Evolutionary conservation across 2,113 vertebrate species (phyloP), one percentile per base, ranked within the genome.

Genomic region (Acanthisitta chloris): DNA sequence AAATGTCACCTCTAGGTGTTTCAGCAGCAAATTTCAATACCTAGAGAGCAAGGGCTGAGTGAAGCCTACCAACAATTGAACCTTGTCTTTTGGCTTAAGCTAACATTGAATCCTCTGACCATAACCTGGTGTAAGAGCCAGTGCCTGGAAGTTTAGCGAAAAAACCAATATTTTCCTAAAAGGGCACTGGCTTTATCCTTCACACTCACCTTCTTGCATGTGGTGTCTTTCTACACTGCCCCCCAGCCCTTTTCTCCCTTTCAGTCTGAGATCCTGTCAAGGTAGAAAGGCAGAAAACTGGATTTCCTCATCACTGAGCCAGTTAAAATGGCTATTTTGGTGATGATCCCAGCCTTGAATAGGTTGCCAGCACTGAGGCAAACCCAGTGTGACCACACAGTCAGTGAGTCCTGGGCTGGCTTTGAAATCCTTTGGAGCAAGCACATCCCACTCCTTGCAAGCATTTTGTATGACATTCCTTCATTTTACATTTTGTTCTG

Each of bases 401-500:
- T 55, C 81, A 92, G 84, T 18, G 46, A 83, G 79, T 55, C 46
- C 81, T 70, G 85, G 25, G 46, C 79, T 81, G 67, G 87, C 55
- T 94, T 61, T 86, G 84, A 90, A 96, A 85, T 4, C 17, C 36
- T 59, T 74, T 58, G 74, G 71, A 96, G 72, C 48, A 89, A 96
- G 79, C 26, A 88, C 59, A 90, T 87, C 94, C 85, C 83, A 71
- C 78, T 94, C 74, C 88, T 92, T 49, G 78, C 78, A 86, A 95
- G 85, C 10, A 0, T 84, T 93, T 94, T 12, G 2, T 67, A 84
- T 0, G 12, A 34, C 67, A 88, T 96, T 96, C 95, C 74, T 97
- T 92, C 71, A 61, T 57, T 93, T 95, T 84, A 87, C 81, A 74
- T 96, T 97, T 92, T 93, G 88, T 93, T 96, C 94, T 88, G 57